phyloP scores from a whole-genome alignment of 2,797 vertebrate species.

The Falco cherrug region DNA sequence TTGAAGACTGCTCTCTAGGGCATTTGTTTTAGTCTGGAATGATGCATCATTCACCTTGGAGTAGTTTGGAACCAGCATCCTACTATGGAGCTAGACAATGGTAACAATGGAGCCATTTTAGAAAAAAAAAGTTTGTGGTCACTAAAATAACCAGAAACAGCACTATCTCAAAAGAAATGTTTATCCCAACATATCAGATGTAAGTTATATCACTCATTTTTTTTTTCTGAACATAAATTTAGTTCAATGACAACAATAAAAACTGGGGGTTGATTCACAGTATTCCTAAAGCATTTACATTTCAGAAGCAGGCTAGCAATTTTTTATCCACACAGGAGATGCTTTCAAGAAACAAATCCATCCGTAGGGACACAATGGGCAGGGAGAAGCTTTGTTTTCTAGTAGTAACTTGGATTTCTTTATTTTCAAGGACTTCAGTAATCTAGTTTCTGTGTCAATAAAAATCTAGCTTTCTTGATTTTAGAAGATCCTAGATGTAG shows the following conservation, averaged over 20 bases:
- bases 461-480: neutral
- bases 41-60: neutral
- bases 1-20: neutral
- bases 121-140: neutral
- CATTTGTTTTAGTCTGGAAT: neutral
- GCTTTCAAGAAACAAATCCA: neutral
- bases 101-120: neutral
- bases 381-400: neutral
- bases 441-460: neutral
- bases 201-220: neutral
- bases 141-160: neutral
- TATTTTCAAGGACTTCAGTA: neutral
- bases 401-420: neutral
- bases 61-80: neutral
- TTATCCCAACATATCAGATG: neutral
- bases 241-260: neutral
- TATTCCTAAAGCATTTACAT: neutral
- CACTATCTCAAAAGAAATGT: neutral
- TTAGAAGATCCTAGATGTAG: neutral
- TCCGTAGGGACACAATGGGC: neutral
- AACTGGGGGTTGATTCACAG: fast-evolving
- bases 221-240: neutral
- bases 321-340: neutral
- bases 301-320: neutral
- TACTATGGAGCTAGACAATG: neutral